These are phyloP conservation scores for Danio rerio DNA, from an alignment of 2,113 vertebrate species.

Conservation along the genomic window GRCz12tu NC_133198.1:4107001-4107500, in stretches of 20 bases:
- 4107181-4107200: neutral
- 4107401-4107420: conserved; percentile 2
- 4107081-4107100: conserved; percentile 4
- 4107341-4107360: neutral
- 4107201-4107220: conserved; percentile 12
- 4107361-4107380: neutral
- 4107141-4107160: conserved; percentile 1
- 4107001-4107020: conserved; percentile 13
- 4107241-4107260: conserved; percentile 54
- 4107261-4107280: conserved; percentile 50
- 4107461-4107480: neutral
- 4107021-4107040: conserved; percentile 29
- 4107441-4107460: neutral
- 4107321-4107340: conserved; percentile 32
- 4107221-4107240: conserved; percentile 51
- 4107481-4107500: neutral
- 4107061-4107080: conserved; percentile 22
- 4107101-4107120: conserved; percentile 21
- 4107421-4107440: neutral
- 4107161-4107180: conserved; percentile 7
- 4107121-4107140: conserved; percentile 38
- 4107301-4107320: conserved; percentile 7
- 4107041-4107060: conserved; percentile 11
- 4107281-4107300: conserved; percentile 11
- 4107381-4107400: neutral